A percentile compares a stretch with the other conserved stretches of the same genome.
These are phyloP conservation scores for Sphecodes monilicornis DNA, from an alignment of 2,888 invertebrate genomes.

Conservation along the genomic window DNA sequence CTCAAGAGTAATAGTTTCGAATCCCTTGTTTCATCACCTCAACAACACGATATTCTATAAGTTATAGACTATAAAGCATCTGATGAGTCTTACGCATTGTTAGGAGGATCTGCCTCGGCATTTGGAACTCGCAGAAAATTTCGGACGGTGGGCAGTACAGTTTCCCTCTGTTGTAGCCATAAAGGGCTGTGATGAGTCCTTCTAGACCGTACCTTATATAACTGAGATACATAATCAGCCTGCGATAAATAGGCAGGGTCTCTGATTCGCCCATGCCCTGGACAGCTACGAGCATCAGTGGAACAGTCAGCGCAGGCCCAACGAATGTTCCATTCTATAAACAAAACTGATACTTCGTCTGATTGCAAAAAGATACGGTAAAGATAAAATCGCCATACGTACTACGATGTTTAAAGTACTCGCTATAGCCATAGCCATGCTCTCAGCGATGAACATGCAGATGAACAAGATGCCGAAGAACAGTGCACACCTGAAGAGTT, in stretches of 20 bases:
- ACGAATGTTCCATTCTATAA: constrained; percentile 94
- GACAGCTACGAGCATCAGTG: constrained; percentile 94
- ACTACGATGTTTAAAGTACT: constrained; percentile 92
- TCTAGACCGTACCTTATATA: constrained; percentile 93
- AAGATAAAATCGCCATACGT: constrained; percentile 81
- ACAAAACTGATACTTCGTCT: not conserved
- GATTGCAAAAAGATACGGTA: not conserved
- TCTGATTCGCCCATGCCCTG: constrained; percentile 92
- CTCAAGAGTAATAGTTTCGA: not conserved
- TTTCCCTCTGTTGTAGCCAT: constrained; percentile 90
- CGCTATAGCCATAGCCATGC: constrained; percentile 91
- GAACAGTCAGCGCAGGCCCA: constrained; percentile 94
- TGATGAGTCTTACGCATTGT: constrained; percentile 86
- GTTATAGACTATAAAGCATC: not conserved
- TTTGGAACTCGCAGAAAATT: constrained; percentile 91
- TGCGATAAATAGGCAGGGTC: constrained; percentile 90
- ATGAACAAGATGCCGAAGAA: constrained; percentile 90
- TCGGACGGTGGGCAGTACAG: constrained; percentile 90
- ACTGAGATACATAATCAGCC: constrained; percentile 92
- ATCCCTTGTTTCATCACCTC: not conserved
- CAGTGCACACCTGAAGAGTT: constrained; percentile 88
- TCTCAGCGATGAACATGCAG: constrained; percentile 91
- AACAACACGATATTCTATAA: not conserved
- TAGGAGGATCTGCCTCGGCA: constrained; percentile 90
- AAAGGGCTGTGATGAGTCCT: constrained; percentile 92